These are phyloP conservation scores for Chiroxiphia lanceolata DNA, from an alignment of 2,797 vertebrate genomes.

Conservation along the genomic window DNA sequence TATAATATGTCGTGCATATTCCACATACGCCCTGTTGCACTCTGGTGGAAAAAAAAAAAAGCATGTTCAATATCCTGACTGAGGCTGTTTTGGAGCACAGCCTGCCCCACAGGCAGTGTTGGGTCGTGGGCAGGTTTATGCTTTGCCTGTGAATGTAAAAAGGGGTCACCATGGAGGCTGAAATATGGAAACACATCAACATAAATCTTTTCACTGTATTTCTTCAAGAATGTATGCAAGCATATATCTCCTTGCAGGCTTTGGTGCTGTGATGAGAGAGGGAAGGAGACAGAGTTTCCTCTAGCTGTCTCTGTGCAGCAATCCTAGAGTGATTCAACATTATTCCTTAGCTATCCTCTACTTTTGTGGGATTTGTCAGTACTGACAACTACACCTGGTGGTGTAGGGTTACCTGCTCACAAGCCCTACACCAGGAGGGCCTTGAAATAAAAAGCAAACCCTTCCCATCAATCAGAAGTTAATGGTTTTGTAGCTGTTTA, in stretches of 20 bases:
- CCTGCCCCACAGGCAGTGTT: background rate
- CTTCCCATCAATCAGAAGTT: background rate
- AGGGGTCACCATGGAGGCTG: fast-evolving
- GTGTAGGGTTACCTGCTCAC: background rate
- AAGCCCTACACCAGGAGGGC: background rate
- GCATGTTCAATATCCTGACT: background rate
- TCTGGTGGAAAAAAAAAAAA: fast-evolving
- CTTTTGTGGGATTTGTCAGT: background rate
- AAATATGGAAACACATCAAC: background rate
- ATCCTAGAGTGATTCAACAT: background rate
- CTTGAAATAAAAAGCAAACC: background rate
- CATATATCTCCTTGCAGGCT: background rate
- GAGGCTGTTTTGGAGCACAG: background rate
- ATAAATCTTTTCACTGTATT: background rate
- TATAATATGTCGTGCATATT: background rate
- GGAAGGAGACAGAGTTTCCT: background rate
- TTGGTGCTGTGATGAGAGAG: background rate
- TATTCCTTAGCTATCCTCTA: background rate
- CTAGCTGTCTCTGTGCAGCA: background rate
- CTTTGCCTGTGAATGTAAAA: background rate
- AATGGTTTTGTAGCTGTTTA: background rate
- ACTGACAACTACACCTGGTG: background rate
- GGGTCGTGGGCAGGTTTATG: background rate
- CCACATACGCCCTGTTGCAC: background rate
- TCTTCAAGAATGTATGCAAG: background rate